Conservation (phyloP, 2,888 invertebrate genomes). For the Nomada lathburiana region DNA sequence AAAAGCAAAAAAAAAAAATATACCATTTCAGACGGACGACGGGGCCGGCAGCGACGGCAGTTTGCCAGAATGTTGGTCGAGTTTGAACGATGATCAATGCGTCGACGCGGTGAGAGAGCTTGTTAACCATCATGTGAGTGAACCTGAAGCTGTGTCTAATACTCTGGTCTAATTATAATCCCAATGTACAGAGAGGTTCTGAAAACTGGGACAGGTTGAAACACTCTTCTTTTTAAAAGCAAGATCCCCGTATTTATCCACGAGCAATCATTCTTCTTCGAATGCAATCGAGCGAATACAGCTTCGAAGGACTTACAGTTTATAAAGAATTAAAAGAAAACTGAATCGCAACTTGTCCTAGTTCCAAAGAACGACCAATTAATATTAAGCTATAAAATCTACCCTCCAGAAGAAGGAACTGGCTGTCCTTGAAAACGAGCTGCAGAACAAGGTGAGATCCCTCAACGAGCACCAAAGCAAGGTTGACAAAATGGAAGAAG, state of each 20-base stretch:
- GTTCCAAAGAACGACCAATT: not conserved
- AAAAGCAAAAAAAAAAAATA: slow-evolving; percentile 29
- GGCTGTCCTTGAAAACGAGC: slow-evolving; percentile 89
- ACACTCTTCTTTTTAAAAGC: not conserved
- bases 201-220: not conserved
- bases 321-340: not conserved
- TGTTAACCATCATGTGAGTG: slow-evolving; percentile 90
- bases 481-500: slow-evolving; percentile 90
- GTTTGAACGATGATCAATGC: slow-evolving; percentile 86
- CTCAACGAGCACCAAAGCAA: slow-evolving; percentile 88
- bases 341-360: not conserved
- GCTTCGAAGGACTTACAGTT: too few relatives aligned
- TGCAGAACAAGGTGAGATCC: slow-evolving; percentile 87
- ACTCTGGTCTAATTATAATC: slow-evolving; percentile 18
- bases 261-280: too few relatives aligned
- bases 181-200: not conserved
- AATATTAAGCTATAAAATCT: not conserved
- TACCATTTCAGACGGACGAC: slow-evolving; percentile 83
- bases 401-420: slow-evolving; percentile 89
- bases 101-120: slow-evolving; percentile 88
- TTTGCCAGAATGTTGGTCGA: slow-evolving; percentile 82
- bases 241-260: not conserved
- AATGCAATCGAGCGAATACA: too few relatives aligned
- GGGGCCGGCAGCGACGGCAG: slow-evolving; percentile 80
- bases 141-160: not conserved